Evolutionary conservation across 2,888 invertebrate genomes (phyloP).

Genomic region (Plusia festucae): DNA sequence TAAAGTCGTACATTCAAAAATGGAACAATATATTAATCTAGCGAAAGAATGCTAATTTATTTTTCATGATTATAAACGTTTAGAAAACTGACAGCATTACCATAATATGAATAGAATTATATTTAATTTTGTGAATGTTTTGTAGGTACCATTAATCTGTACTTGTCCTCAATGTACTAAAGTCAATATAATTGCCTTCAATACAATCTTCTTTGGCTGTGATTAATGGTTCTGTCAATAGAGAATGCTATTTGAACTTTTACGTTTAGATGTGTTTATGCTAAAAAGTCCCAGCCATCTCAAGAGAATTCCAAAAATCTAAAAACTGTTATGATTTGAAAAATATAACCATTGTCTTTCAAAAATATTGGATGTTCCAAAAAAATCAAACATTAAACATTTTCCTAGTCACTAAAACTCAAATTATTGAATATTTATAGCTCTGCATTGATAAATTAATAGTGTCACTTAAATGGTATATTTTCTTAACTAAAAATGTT

Average conservation of each 20-base stretch:
- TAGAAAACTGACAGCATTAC: conserved; percentile 42
- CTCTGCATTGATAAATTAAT: no score
- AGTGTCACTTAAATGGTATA: no score
- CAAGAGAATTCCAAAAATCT: not conserved
- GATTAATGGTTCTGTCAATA: conserved; percentile 55
- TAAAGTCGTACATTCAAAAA: not conserved
- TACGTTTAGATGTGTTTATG: not conserved
- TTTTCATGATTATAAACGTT: conserved; percentile 45
- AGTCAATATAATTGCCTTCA: conserved; percentile 36
- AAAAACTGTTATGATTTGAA: no score
- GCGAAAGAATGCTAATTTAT: conserved; percentile 40
- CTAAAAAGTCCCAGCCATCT: not conserved
- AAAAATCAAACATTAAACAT: no score
- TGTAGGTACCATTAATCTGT: conserved; percentile 28
- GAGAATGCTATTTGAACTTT: conserved; percentile 26
- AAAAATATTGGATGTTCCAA: no score
- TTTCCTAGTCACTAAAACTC: no score
- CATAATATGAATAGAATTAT: conserved; percentile 53
- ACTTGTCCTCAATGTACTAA: conserved; percentile 42
- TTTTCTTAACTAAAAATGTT: no score
- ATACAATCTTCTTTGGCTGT: conserved; percentile 31
- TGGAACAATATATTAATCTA: conserved; percentile 17
- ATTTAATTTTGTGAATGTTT: conserved; percentile 42
- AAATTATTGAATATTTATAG: no score
- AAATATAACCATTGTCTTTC: no score